Evolutionary conservation across 1,140 invertebrate species (phyloP), one percentile per base, ranked within the genome.

Genomic region (Magallana gigas): DNA sequence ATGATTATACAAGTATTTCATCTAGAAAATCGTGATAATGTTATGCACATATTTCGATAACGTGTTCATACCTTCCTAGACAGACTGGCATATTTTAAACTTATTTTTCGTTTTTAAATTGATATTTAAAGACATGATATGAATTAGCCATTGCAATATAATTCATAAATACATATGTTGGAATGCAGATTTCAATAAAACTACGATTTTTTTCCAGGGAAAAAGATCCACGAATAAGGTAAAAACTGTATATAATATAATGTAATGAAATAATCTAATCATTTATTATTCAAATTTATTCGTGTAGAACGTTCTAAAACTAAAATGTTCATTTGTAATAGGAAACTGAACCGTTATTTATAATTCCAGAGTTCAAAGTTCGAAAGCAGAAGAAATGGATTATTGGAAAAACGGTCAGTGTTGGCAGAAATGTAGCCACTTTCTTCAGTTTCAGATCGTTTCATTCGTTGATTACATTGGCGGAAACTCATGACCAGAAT

Each of bases 351-450:
- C 12, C n/a, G 48, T 18, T 48, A 56, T 18, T 57, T 83, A 16
- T n/a, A 8, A 36, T 23, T 4, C 12, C 29, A 60, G 83, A 36
- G 23, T 60, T n/a, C 57, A 60, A 85, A 85, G 14, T 18, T 57
- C 84, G n/a, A 81, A 64, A 56, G 87, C 87, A 14, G 87, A 87
- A 18, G 87, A 87, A 60, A 84, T 87, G 71, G 84, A 85, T 18
- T 87, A 87, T 57, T 84, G 83, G 48, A 71, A 83, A 80, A 83
- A 87, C 56, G 87, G 87, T 85, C 80, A 5, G 64, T 76, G 11
- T 48, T 48, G 5, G 36, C 36, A 5, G 36, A 48, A 48, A 48
- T 48, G 36, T 48, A 48, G 3, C 36, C 36, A 48, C 36, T 48
- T 48, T 48, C 36, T 48, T 48, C 36, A 1, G 1, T 36, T 36